phyloP scores from a whole-genome alignment of 2,113 vertebrate genomes.

The Campylomormyrus tamandua region DNA sequence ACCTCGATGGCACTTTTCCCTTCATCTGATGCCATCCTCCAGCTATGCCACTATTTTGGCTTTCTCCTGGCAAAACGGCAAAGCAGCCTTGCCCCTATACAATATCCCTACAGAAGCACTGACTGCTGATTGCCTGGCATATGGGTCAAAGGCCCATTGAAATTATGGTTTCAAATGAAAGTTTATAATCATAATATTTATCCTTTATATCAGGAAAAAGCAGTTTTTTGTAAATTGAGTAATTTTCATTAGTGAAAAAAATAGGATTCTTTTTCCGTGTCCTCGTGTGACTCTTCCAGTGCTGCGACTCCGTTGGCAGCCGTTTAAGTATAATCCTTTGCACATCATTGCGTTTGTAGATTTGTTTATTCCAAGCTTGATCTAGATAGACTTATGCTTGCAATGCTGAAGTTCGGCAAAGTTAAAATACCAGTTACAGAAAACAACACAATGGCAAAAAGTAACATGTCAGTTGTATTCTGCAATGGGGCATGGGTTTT shows the following conservation, averaged over 20 bases:
- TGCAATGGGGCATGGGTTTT: neutral
- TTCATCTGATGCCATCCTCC: conserved; percentile 36
- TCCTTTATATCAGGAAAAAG: neutral
- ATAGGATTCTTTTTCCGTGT: neutral
- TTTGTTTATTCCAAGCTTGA: neutral
- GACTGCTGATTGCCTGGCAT: neutral
- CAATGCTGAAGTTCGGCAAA: neutral
- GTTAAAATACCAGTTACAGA: neutral
- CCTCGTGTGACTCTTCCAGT: neutral
- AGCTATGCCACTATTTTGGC: neutral
- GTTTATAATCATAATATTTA: neutral
- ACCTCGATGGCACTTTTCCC: conserved; percentile 38
- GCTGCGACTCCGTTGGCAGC: neutral
- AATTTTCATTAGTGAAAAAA: neutral
- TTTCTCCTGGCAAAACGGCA: neutral
- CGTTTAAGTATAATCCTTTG: neutral
- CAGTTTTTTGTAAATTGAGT: neutral
- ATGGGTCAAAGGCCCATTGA: neutral
- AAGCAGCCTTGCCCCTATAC: neutral
- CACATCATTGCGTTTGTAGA: neutral
- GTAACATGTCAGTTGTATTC: neutral
- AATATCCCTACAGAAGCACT: neutral
- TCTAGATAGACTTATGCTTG: neutral
- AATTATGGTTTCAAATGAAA: neutral
- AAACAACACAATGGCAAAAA: neutral